Conservation (phyloP, 1,140 invertebrate species). For the Drosophila novamexicana region DNA sequence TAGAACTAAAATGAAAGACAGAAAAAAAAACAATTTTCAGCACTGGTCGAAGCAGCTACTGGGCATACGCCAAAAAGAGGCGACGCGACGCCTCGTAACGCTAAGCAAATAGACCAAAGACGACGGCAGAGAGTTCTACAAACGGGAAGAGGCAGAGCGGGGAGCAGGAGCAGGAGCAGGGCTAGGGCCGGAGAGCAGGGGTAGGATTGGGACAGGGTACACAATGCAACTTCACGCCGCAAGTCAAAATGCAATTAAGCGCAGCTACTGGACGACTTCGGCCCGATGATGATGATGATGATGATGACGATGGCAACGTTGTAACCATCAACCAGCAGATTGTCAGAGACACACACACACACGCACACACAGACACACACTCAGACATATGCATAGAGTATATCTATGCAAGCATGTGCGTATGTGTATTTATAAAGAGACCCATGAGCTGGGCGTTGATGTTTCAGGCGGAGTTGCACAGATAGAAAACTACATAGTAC, state of each 20-base stretch:
- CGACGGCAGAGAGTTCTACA: constrained; percentile 57
- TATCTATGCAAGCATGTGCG: not conserved
- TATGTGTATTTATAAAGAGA: constrained; percentile 32
- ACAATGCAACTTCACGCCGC: constrained; percentile 77
- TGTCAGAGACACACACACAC: constrained; percentile 64
- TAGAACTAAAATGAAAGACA: constrained; percentile 14
- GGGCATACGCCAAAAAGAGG: constrained; percentile 72
- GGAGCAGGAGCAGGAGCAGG: not conserved
- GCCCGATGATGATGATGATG: constrained; percentile 16
- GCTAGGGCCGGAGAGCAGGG: not conserved
- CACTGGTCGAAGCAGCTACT: constrained; percentile 50
- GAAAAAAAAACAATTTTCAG: constrained; percentile 44
- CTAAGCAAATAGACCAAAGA: constrained; percentile 74
- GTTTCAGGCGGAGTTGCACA: constrained; percentile 74
- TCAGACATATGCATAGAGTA: not conserved
- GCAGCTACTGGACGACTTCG: constrained; percentile 68
- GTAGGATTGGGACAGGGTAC: constrained; percentile 17
- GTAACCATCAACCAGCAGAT: constrained; percentile 70
- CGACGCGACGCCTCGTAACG: constrained; percentile 63
- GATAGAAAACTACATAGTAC: constrained; percentile 71
- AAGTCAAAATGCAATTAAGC: constrained; percentile 83
- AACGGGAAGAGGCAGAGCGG: not conserved
- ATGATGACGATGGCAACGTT: constrained; percentile 58
- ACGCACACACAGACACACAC: constrained; percentile 1
- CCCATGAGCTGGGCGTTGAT: constrained; percentile 72